These are phyloP conservation scores for Tipula helvola DNA, from an alignment of 2,888 invertebrate species.

Conservation along the genomic window DNA sequence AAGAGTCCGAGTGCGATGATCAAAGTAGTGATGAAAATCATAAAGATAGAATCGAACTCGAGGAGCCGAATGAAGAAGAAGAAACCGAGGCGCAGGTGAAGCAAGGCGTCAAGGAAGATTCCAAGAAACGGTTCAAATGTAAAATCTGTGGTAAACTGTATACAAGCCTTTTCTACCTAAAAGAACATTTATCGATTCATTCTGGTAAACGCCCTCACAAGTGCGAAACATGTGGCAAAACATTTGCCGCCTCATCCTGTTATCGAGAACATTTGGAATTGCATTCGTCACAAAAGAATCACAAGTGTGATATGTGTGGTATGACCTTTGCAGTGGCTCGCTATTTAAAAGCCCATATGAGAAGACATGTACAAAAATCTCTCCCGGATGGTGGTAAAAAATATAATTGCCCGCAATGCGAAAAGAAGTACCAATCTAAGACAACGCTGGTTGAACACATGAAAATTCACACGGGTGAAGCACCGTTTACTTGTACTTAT, in stretches of 20 bases:
- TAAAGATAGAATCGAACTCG: not conserved
- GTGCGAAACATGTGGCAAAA: not conserved
- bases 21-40: not conserved
- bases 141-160: not conserved
- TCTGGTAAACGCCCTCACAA: not conserved
- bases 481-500: not conserved
- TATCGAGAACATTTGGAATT: not conserved
- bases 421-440: conserved; percentile 4
- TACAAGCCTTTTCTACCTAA: not conserved
- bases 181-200: not conserved
- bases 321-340: not conserved
- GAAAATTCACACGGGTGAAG: not conserved
- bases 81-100: not conserved
- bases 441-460: not conserved
- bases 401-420: not conserved
- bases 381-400: not conserved
- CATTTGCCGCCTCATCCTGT: not conserved
- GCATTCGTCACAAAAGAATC: not conserved
- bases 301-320: not conserved
- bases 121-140: not conserved
- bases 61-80: not conserved
- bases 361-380: not conserved
- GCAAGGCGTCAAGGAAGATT: not conserved
- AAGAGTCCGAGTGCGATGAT: not conserved
- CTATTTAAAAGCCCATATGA: conserved; percentile 4